Conservation (phyloP, 2,113 vertebrate genomes). For the Ctenodactylus gundi region DNA sequence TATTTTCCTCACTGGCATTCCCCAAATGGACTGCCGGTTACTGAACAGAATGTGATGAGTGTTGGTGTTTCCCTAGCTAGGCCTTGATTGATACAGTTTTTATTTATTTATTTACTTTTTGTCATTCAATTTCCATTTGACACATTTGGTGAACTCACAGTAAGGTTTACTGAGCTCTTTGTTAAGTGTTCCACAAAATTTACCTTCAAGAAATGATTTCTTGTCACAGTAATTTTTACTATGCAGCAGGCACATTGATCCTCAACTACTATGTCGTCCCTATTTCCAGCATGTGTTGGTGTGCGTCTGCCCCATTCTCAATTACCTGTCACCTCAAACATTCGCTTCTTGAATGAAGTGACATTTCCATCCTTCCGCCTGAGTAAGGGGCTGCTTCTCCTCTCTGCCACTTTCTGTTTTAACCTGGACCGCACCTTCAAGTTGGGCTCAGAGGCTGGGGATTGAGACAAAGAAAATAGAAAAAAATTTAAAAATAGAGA, state of each 20-base stretch:
- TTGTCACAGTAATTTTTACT: slow-evolving; percentile 54
- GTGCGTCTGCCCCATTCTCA: slow-evolving; percentile 62
- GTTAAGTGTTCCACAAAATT: slow-evolving; percentile 46
- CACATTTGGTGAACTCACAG: slow-evolving; percentile 31
- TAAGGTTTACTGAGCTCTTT: slow-evolving; percentile 39
- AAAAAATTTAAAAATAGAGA: slow-evolving; percentile 78
- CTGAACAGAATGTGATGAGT: slow-evolving; percentile 51
- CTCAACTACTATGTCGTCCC: slow-evolving; percentile 20
- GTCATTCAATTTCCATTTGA: slow-evolving; percentile 61
- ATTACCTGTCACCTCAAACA: slow-evolving; percentile 97
- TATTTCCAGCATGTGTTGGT: slow-evolving; percentile 45
- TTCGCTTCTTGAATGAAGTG: slow-evolving; percentile 96
- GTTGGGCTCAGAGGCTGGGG: slow-evolving; percentile 97
- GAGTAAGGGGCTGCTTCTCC: slow-evolving; percentile 97
- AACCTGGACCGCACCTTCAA: slow-evolving; percentile 98
- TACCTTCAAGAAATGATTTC: slow-evolving; percentile 39
- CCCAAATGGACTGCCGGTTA: slow-evolving; percentile 49
- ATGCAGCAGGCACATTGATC: slow-evolving; percentile 40
- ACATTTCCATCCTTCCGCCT: slow-evolving; percentile 95
- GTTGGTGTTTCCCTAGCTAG: slow-evolving; percentile 6
- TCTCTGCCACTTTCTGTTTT: slow-evolving; percentile 99
- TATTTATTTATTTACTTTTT: background rate
- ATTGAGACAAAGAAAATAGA: slow-evolving; percentile 78
- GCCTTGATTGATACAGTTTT: slow-evolving; percentile 39
- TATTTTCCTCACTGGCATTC: slow-evolving; percentile 46